These are phyloP conservation scores for Zapus hudsonius DNA, from an alignment of 2,113 vertebrate genomes.

Conservation along the genomic window DNA sequence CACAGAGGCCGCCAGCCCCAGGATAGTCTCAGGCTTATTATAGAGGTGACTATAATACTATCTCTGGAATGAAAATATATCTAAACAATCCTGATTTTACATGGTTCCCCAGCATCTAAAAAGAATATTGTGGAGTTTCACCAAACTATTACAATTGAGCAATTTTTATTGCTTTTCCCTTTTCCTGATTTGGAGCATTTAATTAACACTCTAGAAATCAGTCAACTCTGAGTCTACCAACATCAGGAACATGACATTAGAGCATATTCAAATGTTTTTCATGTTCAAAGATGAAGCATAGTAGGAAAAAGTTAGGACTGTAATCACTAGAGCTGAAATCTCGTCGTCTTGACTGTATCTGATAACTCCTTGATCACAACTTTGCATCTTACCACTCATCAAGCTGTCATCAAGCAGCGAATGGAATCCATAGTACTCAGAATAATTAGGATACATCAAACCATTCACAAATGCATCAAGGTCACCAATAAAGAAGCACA, in stretches of 20 bases:
- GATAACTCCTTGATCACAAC: constrained; percentile 19
- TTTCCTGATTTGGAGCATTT: constrained; percentile 22
- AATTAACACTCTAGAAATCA: neutral
- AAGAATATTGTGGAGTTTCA: constrained; percentile 26
- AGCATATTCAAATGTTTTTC: constrained; percentile 9
- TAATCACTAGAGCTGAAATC: constrained; percentile 26
- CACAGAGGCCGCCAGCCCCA: neutral
- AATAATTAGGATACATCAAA: constrained; percentile 27
- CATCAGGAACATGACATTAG: neutral
- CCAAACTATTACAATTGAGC: constrained; percentile 13
- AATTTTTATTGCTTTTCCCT: neutral
- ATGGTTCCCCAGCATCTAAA: constrained; percentile 17
- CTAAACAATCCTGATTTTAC: neutral
- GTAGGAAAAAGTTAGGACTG: neutral
- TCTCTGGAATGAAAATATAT: neutral
- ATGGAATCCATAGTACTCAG: neutral
- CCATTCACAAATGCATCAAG: neutral
- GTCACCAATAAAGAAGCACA: constrained; percentile 4
- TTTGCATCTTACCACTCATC: constrained; percentile 17
- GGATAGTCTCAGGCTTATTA: neutral
- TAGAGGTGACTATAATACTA: neutral
- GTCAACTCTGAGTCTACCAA: neutral
- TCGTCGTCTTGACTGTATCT: neutral
- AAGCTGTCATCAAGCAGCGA: neutral
- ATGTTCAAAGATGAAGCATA: constrained; percentile 16